These are phyloP conservation scores for Pristionchus maxplancki DNA, from an alignment of 2,888 invertebrate species.

Conservation along the genomic window DNA sequence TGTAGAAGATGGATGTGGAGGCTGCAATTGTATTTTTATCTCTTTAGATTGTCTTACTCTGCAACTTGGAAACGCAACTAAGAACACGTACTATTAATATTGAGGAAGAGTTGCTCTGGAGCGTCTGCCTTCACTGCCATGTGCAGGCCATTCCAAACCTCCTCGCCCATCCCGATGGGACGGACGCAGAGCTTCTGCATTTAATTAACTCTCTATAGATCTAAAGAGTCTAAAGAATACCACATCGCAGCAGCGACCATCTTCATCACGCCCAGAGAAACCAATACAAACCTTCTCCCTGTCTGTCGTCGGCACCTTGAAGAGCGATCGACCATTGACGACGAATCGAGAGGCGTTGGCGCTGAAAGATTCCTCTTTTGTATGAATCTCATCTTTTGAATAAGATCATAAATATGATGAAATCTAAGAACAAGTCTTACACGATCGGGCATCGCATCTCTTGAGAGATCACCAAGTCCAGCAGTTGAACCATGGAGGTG, in stretches of 20 bases:
- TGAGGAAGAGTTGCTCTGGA: background rate
- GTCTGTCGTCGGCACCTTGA: background rate
- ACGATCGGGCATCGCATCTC: background rate
- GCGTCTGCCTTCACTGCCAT: background rate
- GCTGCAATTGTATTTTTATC: background rate
- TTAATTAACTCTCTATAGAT: no score
- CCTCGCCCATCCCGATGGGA: background rate
- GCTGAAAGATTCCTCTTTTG: background rate
- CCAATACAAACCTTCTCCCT: constrained; percentile 6
- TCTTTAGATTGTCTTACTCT: no score
- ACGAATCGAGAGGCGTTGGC: background rate
- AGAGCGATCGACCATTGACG: background rate
- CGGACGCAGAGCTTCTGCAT: background rate
- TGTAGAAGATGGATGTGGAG: background rate
- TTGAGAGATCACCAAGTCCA: background rate
- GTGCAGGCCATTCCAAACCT: constrained; percentile 41
- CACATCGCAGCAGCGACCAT: no score
- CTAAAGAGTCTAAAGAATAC: no score
- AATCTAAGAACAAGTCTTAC: background rate
- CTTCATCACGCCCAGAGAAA: no score
- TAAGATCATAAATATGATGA: background rate
- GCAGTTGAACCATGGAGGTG: background rate
- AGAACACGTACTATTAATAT: background rate
- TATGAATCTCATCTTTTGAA: background rate
- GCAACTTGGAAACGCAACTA: no score